Evolutionary conservation across 1,140 invertebrate species (phyloP).

Genomic region (Paraescarpia echinospica): DNA sequence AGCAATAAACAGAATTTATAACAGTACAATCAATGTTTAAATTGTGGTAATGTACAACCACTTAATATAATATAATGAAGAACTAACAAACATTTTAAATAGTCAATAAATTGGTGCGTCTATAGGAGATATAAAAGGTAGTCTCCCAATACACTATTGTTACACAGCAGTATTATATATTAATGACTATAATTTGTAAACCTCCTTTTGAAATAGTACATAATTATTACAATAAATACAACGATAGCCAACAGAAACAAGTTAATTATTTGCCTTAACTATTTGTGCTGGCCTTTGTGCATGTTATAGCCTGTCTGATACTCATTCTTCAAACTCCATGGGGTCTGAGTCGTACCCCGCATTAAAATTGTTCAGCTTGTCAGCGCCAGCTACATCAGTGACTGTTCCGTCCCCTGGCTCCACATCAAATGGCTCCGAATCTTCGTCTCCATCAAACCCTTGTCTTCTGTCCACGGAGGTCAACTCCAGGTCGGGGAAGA

Average conservation of each 20-base stretch:
- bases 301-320: not conserved
- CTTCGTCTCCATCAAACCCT: not conserved
- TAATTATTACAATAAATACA: not conserved
- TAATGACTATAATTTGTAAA: not conserved
- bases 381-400: not conserved
- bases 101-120: not conserved
- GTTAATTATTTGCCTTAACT: not conserved
- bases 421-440: not conserved
- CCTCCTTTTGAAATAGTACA: not conserved
- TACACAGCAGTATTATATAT: not conserved
- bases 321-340: slow-evolving; percentile 5
- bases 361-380: not conserved
- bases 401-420: not conserved
- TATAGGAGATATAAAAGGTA: not conserved
- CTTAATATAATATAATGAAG: not conserved
- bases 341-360: not conserved
- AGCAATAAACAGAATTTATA: not conserved
- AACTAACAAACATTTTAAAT: not conserved
- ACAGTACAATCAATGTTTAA: not conserved
- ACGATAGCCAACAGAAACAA: not conserved
- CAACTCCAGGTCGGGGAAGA: not conserved
- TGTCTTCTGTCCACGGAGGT: not conserved
- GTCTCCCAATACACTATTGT: not conserved
- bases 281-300: not conserved
- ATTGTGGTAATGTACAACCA: not conserved